Evolutionary conservation across 2,888 invertebrate genomes (phyloP), one percentile per base, ranked within the genome.

Genomic region (Parascotia fuliginaria): DNA sequence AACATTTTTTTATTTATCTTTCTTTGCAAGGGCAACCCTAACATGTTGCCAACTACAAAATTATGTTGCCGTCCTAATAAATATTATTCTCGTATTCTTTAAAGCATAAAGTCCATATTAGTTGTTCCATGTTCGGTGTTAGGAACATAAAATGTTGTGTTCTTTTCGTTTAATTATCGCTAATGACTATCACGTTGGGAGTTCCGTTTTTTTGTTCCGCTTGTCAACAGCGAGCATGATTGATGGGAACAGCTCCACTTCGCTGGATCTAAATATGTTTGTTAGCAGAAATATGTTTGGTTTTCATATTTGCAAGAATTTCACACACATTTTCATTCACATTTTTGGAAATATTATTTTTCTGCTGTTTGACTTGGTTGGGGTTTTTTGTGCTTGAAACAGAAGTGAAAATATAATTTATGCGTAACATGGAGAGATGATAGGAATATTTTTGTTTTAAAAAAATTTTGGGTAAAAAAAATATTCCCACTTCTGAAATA

Each of bases 81-180:
- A 6, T 3, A 42, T 28, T 5, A 9, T 36, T 1, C 28, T 37
- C 43, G 28, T 55, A 45, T 12, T 2, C 0, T 0, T 0, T 0
- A n/a, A 0, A 5, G 0, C 0, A 32, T 48, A 70, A 43, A 31
- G 58, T 57, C 42, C 12, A 55, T 28, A 41, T 13, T 63, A 3
- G 19, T 1, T 16, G 1, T 14, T 13, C 0, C 3, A 0, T n/a
- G 11, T 14, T 11, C 5, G 24, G n/a, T 2, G 14, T 0, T 0
- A 9, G 51, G 7, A 40, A 36, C 11, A 42, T 9, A 28, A 50
- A 19, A 36, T 37, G 11, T 9, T 42, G 53, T 32, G 44, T 56
- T 66, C 43, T 65, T 64, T 59, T 59, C 46, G 58, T 70, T 71
- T 73, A 73, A 73, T 73, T 73, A 73, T 65, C 55, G 57, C 52